These are phyloP conservation scores for Thamnophis sirtalis DNA, from an alignment of 2,113 vertebrate species.

Conservation along the genomic window DNA sequence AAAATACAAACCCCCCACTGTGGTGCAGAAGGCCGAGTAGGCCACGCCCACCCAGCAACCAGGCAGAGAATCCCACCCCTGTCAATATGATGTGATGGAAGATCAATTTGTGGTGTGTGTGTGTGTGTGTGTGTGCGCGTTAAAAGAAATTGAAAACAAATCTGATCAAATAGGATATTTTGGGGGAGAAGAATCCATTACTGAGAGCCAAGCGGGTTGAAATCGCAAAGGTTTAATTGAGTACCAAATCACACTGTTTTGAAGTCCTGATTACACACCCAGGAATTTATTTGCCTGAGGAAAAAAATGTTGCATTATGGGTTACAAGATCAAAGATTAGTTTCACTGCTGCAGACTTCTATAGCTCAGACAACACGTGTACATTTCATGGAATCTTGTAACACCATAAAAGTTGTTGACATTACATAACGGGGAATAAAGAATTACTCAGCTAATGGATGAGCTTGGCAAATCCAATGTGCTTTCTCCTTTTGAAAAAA, in stretches of 20 bases:
- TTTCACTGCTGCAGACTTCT: slow-evolving; percentile 59
- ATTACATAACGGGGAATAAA: slow-evolving; percentile 48
- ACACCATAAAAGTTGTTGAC: slow-evolving; percentile 58
- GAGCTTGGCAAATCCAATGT: slow-evolving; percentile 41
- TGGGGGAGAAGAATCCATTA: slow-evolving; percentile 18
- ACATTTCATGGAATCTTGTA: slow-evolving; percentile 64
- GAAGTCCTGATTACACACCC: slow-evolving; percentile 62
- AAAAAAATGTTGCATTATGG: slow-evolving; percentile 64
- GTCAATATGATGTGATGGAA: background rate
- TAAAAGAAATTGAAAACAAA: slow-evolving; percentile 1
- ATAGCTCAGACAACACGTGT: slow-evolving; percentile 57
- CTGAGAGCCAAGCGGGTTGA: slow-evolving; percentile 58
- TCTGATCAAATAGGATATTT: slow-evolving; percentile 12
- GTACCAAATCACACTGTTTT: slow-evolving; percentile 64
- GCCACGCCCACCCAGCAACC: no score
- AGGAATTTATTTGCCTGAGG: slow-evolving; percentile 70
- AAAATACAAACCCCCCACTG: no score
- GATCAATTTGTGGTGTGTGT: background rate
- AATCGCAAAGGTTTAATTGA: slow-evolving; percentile 61
- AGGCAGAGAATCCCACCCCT: no score
- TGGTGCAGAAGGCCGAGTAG: no score
- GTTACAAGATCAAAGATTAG: slow-evolving; percentile 70
- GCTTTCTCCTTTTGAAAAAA: slow-evolving; percentile 43
- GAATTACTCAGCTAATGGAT: slow-evolving; percentile 57
- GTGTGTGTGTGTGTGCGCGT: background rate